Percentiles rank a stretch among this genome's conserved stretches.
Evolutionary conservation across 1,140 invertebrate species (phyloP).

Genomic region (Thereuonema tuberculata): DNA sequence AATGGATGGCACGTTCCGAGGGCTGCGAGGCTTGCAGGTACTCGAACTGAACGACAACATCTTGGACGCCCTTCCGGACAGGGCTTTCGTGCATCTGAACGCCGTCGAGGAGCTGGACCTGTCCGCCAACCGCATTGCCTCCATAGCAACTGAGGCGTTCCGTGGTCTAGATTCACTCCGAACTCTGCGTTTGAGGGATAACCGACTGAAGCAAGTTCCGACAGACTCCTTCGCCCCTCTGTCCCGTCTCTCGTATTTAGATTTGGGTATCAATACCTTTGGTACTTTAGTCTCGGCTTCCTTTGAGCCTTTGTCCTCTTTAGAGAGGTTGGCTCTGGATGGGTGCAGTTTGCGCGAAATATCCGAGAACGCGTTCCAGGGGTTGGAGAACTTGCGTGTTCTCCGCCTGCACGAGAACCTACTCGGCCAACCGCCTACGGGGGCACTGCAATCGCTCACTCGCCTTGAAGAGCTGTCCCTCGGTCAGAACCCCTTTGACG

Average conservation of each 20-base stretch:
- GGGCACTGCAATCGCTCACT: conserved; percentile 50
- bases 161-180: conserved; percentile 55
- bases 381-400: conserved; percentile 51
- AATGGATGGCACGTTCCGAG: conserved; percentile 53
- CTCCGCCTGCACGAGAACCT: conserved; percentile 66
- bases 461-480: conserved; percentile 62
- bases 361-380: conserved; percentile 54
- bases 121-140: conserved; percentile 67
- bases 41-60: conserved; percentile 69
- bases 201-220: conserved; percentile 58
- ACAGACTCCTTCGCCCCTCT: conserved; percentile 44
- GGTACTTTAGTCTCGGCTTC: conserved; percentile 52
- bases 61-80: conserved; percentile 51
- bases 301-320: conserved; percentile 53
- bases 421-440: conserved; percentile 55
- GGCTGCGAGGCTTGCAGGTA: conserved; percentile 57
- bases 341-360: conserved; percentile 63
- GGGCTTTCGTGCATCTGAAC: conserved; percentile 55
- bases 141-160: conserved; percentile 62
- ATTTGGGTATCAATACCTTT: conserved; percentile 68
- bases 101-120: conserved; percentile 72
- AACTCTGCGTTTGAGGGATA: conserved; percentile 69
- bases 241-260: conserved; percentile 40
- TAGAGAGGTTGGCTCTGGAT: conserved; percentile 60
- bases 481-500: conserved; percentile 63